Evolutionary conservation across 2,113 vertebrate species (phyloP).

Genomic region (Macroglossus sobrinus): DNA sequence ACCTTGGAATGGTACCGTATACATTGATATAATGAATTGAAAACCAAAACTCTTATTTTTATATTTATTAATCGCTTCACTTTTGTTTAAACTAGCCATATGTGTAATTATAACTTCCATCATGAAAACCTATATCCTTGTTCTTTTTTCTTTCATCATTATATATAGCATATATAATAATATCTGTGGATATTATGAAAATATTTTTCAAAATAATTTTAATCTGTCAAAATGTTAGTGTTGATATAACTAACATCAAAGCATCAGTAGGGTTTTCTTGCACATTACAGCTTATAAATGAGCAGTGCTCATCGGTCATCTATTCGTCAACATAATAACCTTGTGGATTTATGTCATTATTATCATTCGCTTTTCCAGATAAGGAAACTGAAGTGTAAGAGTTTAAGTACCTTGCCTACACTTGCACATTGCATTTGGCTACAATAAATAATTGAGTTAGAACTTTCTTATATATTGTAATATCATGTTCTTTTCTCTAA

Average conservation of each 20-base stretch:
- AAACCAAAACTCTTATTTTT: not conserved
- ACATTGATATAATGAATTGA: not conserved
- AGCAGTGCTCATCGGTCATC: not conserved
- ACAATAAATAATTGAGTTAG: not conserved
- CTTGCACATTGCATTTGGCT: not conserved
- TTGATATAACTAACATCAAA: not conserved
- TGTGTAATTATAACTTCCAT: not conserved
- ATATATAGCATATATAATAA: not conserved
- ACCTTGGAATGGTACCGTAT: not conserved
- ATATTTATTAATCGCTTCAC: not conserved
- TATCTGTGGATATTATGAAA: not conserved
- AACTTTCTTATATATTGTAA: not conserved
- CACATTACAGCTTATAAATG: not conserved
- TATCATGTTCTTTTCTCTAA: not conserved
- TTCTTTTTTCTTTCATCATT: not conserved
- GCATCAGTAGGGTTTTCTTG: not conserved
- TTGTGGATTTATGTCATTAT: not conserved
- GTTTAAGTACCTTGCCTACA: not conserved
- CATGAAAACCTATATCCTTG: not conserved
- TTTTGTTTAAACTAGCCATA: not conserved
- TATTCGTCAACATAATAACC: not conserved
- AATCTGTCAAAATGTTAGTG: not conserved
- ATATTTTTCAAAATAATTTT: not conserved
- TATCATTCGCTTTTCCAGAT: not conserved
- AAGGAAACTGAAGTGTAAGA: not conserved